Evolutionary conservation across 2,113 vertebrate species (phyloP).

Genomic region (Clarias batrachus): DNA sequence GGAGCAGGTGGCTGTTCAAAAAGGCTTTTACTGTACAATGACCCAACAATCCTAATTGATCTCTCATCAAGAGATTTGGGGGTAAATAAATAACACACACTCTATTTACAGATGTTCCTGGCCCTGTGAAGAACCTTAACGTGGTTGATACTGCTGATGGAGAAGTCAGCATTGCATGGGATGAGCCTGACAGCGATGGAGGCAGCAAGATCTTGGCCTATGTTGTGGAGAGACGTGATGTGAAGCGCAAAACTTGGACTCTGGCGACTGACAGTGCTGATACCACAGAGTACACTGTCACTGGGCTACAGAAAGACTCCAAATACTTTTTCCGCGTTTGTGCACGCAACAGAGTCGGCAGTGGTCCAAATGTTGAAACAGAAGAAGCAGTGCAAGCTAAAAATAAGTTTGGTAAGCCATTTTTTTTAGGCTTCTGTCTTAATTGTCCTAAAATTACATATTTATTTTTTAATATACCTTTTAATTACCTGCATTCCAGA

Average conservation of each 20-base stretch:
- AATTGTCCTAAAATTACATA: neutral
- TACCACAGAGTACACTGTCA: conserved; percentile 89
- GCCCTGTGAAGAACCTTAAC: conserved; percentile 91
- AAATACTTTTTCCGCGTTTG: conserved; percentile 96
- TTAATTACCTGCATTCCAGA: conserved; percentile 70
- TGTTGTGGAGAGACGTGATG: conserved; percentile 89
- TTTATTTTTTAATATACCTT: neutral
- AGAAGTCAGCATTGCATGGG: conserved; percentile 93
- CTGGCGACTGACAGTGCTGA: conserved; percentile 85
- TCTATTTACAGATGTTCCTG: conserved; percentile 83
- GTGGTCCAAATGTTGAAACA: conserved; percentile 88
- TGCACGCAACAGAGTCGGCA: conserved; percentile 92
- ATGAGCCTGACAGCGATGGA: conserved; percentile 93
- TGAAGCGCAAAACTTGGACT: conserved; percentile 95
- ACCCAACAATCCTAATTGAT: neutral
- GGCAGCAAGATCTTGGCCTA: conserved; percentile 92
- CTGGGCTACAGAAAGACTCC: conserved; percentile 88
- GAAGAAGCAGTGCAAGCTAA: conserved; percentile 90
- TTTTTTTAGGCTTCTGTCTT: neutral
- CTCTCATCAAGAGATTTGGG: neutral
- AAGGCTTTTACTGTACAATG: neutral
- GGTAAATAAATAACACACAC: neutral
- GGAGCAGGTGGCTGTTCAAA: no score
- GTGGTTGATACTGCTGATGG: conserved; percentile 92
- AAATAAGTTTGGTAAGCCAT: conserved; percentile 90